Conservation (phyloP, 2,113 vertebrate genomes). For the Actenoides lindsayi region DNA sequence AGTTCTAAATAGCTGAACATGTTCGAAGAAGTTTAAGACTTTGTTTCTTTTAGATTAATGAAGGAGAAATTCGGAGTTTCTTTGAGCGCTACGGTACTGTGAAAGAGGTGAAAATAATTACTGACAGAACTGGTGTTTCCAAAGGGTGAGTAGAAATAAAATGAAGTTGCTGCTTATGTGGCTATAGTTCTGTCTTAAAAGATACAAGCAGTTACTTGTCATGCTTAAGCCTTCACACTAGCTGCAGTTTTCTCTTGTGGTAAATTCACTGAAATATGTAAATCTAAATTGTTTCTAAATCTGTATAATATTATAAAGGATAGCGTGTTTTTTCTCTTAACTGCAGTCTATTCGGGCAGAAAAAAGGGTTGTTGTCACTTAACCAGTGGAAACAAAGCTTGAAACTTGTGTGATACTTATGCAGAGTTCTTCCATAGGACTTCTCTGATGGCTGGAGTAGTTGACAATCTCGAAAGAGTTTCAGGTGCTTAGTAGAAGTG, state of each 20-base stretch:
- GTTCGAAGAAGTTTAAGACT: background rate
- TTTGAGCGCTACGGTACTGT: slow-evolving; percentile 88
- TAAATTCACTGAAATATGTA: background rate
- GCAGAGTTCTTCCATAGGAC: background rate
- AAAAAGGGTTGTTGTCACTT: background rate
- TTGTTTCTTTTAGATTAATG: slow-evolving; percentile 81
- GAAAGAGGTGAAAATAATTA: slow-evolving; percentile 96
- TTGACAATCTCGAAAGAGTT: background rate
- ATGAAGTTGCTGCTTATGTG: background rate
- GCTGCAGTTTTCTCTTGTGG: background rate
- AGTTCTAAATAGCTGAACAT: background rate
- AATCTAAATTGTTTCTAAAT: background rate
- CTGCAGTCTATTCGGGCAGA: background rate
- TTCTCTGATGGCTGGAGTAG: background rate
- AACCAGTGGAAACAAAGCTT: background rate
- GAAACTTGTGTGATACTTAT: background rate
- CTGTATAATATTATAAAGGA: background rate
- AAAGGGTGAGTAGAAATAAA: slow-evolving; percentile 85
- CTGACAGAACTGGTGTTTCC: slow-evolving; percentile 90
- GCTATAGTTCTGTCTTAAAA: background rate
- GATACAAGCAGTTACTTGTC: background rate
- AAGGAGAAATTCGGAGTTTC: slow-evolving; percentile 88
- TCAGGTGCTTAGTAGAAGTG: background rate
- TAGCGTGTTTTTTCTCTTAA: background rate
- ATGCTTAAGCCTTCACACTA: background rate